A percentile compares a stretch with the other conserved stretches of the same genome.
Evolutionary conservation across 2,888 invertebrate species (phyloP).

Genomic region (Cosmia trapezina): DNA sequence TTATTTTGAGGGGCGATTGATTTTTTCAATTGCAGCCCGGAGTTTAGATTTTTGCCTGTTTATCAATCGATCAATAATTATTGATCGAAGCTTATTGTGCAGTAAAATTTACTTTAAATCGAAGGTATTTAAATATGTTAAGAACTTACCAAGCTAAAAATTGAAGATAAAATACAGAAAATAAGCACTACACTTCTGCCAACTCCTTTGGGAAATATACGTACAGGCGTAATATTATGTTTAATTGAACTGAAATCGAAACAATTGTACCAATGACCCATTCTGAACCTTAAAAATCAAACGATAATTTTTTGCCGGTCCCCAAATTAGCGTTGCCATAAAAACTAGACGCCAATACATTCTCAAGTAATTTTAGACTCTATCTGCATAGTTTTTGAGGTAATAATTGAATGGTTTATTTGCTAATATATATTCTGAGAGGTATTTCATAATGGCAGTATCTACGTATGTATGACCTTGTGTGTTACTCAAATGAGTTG

Average conservation of each 20-base stretch:
- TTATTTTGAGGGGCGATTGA: too few relatives aligned
- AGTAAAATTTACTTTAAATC: too few relatives aligned
- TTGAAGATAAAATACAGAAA: too few relatives aligned
- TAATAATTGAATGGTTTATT: conserved; percentile 12
- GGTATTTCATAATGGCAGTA: conserved; percentile 20
- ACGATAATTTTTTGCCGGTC: conserved; percentile 1
- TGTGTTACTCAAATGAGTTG: neutral
- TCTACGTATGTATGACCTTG: conserved; percentile 36
- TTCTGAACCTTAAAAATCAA: neutral
- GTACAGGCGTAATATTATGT: too few relatives aligned
- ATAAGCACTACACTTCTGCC: neutral
- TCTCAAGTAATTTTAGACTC: conserved; percentile 8
- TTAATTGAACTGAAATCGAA: neutral
- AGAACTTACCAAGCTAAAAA: too few relatives aligned
- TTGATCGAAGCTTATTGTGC: too few relatives aligned
- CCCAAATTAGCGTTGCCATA: neutral
- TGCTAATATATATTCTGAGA: conserved; percentile 19
- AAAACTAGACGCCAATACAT: conserved; percentile 1
- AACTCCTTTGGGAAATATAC: neutral
- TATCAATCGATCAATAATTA: too few relatives aligned
- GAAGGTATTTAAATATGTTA: too few relatives aligned
- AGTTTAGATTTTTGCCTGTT: too few relatives aligned
- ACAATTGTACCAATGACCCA: neutral
- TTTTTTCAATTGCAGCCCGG: too few relatives aligned
- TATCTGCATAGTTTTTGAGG: conserved; percentile 6